Evolutionary conservation across 1,140 invertebrate genomes (phyloP).

Genomic region (Mesaphorura yosii): DNA sequence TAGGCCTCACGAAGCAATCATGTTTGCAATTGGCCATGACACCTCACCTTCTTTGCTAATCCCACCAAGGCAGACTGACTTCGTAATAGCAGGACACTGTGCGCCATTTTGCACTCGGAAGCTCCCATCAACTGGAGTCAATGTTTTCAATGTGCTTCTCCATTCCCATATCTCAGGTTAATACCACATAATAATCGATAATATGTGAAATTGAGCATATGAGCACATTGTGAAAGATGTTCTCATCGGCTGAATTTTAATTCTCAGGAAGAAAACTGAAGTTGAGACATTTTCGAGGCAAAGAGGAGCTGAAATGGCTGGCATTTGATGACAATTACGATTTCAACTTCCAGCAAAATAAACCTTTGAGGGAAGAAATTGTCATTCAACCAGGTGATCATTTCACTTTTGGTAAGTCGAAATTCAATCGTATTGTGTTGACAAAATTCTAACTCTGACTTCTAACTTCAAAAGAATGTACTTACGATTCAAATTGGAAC

Average conservation of each 20-base stretch:
- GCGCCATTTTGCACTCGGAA: slow-evolving; percentile 49
- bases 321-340: slow-evolving; percentile 54
- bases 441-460: neutral
- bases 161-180: slow-evolving; percentile 50
- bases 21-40: neutral
- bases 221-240: too few species aligned
- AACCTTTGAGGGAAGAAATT: slow-evolving; percentile 32
- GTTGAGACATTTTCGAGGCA: slow-evolving; percentile 49
- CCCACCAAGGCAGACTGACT: slow-evolving; percentile 5
- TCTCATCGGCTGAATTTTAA: too few species aligned
- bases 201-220: too few species aligned
- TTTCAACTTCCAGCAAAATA: slow-evolving; percentile 55
- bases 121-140: slow-evolving; percentile 51
- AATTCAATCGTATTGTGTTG: neutral
- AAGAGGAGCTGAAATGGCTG: slow-evolving; percentile 50
- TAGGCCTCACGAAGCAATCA: neutral
- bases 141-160: slow-evolving; percentile 59
- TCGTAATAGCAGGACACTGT: slow-evolving; percentile 48
- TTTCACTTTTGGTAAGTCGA: slow-evolving; percentile 4
- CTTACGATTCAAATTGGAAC: neutral
- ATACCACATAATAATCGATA: too few species aligned
- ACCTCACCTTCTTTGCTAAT: neutral
- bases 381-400: slow-evolving; percentile 15
- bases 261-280: slow-evolving; percentile 51
- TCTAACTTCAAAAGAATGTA: neutral